phyloP scores from a whole-genome alignment of 2,797 vertebrate species.

The Malacoctenus gilli region DNA sequence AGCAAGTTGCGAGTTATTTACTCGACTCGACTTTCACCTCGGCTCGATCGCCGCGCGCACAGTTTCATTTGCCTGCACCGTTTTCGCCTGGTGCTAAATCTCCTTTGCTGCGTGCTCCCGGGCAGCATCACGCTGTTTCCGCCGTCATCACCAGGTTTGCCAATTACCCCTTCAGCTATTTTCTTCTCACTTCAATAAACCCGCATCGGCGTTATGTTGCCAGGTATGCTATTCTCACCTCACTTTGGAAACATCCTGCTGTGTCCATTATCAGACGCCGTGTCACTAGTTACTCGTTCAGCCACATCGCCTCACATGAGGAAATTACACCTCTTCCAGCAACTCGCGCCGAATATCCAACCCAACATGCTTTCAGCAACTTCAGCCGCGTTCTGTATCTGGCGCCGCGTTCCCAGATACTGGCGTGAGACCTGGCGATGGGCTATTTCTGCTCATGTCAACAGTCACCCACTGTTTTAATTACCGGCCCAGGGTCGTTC shows the following conservation, averaged over 20 bases:
- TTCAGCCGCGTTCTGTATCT: neutral
- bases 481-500: neutral
- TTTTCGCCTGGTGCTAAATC: too few species aligned
- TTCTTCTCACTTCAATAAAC: neutral
- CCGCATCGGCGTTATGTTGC: neutral
- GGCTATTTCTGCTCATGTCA: neutral
- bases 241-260: neutral
- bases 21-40: too few species aligned
- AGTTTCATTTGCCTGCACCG: too few species aligned
- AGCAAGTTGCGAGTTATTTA: too few species aligned
- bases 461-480: neutral
- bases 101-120: too few species aligned
- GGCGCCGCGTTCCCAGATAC: neutral
- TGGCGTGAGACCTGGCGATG: neutral
- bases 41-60: too few species aligned
- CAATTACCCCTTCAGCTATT: neutral
- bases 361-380: neutral
- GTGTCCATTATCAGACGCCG: neutral
- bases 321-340: neutral
- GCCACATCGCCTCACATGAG: neutral
- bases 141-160: neutral
- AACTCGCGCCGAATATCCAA: neutral
- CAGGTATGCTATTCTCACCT: neutral
- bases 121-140: neutral
- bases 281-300: neutral